Percentiles rank a stretch among this genome's conserved stretches.
These are phyloP conservation scores for Xerus rutilus DNA, from an alignment of 2,797 vertebrate genomes.

Conservation along the genomic window DNA sequence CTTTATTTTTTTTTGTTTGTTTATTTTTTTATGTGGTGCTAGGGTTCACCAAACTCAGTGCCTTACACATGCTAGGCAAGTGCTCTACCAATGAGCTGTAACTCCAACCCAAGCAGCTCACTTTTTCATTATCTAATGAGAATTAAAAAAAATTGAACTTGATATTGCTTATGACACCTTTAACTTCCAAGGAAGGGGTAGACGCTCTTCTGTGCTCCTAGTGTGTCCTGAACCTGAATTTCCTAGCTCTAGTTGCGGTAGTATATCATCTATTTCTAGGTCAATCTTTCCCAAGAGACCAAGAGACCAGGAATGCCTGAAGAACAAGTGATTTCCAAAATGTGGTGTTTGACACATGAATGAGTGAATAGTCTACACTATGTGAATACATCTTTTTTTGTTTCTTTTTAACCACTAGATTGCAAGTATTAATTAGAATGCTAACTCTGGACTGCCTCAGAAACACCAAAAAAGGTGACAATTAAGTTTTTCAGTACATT, in stretches of 20 bases:
- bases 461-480: neutral
- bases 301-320: neutral
- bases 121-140: neutral
- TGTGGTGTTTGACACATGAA: neutral
- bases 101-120: neutral
- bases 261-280: neutral
- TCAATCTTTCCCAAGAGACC: neutral
- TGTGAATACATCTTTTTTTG: neutral
- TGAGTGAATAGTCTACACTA: neutral
- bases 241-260: neutral
- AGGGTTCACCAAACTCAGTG: too few relatives aligned
- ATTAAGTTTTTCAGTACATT: neutral
- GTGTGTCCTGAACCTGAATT: neutral
- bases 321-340: neutral
- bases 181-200: neutral
- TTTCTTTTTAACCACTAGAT: neutral
- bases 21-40: too few relatives aligned
- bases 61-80: too few relatives aligned
- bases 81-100: too few relatives aligned
- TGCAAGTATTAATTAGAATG: conserved; percentile 48
- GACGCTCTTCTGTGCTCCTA: neutral
- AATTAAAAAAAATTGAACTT: neutral
- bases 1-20: too few relatives aligned
- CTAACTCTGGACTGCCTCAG: neutral
- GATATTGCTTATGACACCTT: neutral